phyloP scores from a whole-genome alignment of 2,888 invertebrate species.

The Ochropleura leucogaster region DNA sequence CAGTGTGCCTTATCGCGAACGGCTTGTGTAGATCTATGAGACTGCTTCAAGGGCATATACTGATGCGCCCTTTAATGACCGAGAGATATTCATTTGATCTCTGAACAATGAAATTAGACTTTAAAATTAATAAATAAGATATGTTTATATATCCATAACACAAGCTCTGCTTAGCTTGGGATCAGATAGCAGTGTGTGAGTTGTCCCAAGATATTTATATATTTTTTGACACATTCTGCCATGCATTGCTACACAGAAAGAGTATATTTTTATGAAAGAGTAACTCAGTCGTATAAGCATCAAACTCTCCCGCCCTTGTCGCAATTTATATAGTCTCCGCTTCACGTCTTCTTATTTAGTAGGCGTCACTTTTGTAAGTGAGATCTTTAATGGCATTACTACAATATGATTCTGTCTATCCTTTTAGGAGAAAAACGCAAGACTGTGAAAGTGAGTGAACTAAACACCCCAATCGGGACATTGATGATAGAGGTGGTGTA shows the following conservation, averaged over 20 bases:
- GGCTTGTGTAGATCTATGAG: slow-evolving; percentile 10
- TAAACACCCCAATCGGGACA: slow-evolving; percentile 96
- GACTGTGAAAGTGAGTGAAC: slow-evolving; percentile 95
- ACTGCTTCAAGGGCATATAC: background rate
- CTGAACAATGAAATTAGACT: background rate
- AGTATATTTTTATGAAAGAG: too few species aligned
- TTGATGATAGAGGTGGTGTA: slow-evolving; percentile 95
- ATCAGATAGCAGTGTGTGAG: too few species aligned
- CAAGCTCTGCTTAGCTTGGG: too few species aligned
- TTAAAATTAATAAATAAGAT: too few species aligned
- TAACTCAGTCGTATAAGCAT: background rate
- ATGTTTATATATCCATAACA: too few species aligned
- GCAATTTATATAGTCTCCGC: background rate
- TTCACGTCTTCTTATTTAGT: background rate
- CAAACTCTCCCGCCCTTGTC: background rate
- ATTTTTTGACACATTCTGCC: background rate
- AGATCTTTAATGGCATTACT: background rate
- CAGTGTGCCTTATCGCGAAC: slow-evolving; percentile 32
- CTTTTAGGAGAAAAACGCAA: slow-evolving; percentile 94
- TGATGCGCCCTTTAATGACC: background rate
- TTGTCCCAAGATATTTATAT: too few species aligned
- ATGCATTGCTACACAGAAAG: too few species aligned
- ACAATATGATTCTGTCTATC: background rate
- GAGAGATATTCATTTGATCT: background rate
- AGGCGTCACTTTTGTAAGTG: background rate